Evolutionary conservation across 2,888 invertebrate genomes (phyloP), one percentile per base, ranked within the genome.

Genomic region (Anorthoa munda): DNA sequence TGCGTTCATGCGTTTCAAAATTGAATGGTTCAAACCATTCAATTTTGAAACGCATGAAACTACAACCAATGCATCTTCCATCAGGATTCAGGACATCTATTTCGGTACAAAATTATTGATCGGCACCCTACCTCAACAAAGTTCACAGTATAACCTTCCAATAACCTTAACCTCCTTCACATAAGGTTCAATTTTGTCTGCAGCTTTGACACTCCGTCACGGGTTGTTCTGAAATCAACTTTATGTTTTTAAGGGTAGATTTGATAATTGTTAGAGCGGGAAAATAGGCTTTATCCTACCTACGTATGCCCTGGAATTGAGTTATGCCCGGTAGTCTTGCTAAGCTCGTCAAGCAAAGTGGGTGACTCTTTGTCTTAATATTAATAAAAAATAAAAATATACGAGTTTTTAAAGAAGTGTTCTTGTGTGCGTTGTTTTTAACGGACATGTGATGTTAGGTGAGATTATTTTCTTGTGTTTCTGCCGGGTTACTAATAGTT

Each of bases 241-340:
- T 48, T 48, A 65, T 18, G 0, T 2, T 1, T 17, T 9, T 0
- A 0, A 0, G 0, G 0, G 4, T 50, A 74, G 26, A 74, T 48
- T 45, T 74, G 48, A 26, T 21, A 56, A 26, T 56, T 26, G 23
- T 26, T 18, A 26, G 12, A 74, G 3, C 18, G 12, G 23, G n/a
- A 2, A 48, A 55, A 23, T 39, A 74, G 48, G n/a, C 46, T 63
- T 48, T n/a, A 59, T 63, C 4, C 13, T 4, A 23, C 39, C 4
- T 63, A 15, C 58, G 26, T 21, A 39, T 53, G 51, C 58, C 63
- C 75, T 76, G 39, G 13, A 15, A 9, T n/a, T 26, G 50, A 39
- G 45, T 51, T 39, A 51, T 56, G 46, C 21, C 39, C 63, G 77
- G 63, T 31, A 76, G 77, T 76, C 77, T 76, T 45, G 48, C 21